Evolutionary conservation across 2,888 invertebrate genomes (phyloP).

Genomic region (Synanthedon andrenaeformis): DNA sequence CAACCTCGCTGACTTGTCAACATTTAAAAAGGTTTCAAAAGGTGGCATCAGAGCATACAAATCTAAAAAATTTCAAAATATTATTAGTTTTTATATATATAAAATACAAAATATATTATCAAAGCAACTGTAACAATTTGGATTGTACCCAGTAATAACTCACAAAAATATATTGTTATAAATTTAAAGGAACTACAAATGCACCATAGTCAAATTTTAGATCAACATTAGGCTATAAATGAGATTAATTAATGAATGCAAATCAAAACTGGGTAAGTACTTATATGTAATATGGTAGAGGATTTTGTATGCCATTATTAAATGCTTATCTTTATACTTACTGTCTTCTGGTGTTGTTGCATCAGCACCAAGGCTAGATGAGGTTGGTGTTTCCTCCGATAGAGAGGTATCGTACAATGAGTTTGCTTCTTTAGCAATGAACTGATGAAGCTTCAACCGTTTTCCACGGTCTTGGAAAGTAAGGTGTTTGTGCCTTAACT

Average conservation of each 20-base stretch:
- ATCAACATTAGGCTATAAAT: no score
- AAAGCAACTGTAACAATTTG: neutral
- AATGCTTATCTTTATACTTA: slow-evolving; percentile 23
- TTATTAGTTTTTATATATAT: slow-evolving; percentile 4
- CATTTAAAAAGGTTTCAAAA: slow-evolving; percentile 84
- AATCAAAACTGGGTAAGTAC: no score
- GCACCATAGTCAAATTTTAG: no score
- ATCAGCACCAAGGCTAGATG: slow-evolving; percentile 66
- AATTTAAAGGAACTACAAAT: neutral
- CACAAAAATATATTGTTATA: neutral
- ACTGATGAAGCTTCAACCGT: slow-evolving; percentile 85
- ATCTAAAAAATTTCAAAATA: slow-evolving; percentile 58
- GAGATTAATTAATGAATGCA: no score
- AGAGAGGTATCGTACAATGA: slow-evolving; percentile 75
- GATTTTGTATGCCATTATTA: no score
- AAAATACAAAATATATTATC: no score
- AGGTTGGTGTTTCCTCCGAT: slow-evolving; percentile 56
- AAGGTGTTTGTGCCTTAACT: slow-evolving; percentile 82
- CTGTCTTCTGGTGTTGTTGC: slow-evolving; percentile 66
- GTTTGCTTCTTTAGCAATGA: slow-evolving; percentile 86
- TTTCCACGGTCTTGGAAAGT: slow-evolving; percentile 88
- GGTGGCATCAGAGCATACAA: slow-evolving; percentile 87
- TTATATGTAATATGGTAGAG: no score
- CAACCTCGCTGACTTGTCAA: slow-evolving; percentile 81
- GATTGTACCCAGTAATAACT: neutral